phyloP scores from a whole-genome alignment of 2,113 vertebrate species.

The Anolis sagrei region DNA sequence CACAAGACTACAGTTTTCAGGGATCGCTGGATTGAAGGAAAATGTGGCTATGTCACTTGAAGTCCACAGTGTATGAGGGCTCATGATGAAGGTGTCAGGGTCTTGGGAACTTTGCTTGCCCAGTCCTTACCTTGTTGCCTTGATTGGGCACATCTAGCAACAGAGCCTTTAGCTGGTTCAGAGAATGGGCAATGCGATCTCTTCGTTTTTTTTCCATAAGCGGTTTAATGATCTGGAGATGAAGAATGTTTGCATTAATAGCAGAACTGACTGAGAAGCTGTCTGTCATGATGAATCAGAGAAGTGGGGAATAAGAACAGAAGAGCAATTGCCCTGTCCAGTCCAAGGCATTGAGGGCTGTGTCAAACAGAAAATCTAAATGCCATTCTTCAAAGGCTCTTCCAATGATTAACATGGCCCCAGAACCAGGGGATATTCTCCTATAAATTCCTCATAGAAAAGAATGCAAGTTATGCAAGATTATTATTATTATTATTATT shows the following conservation, averaged over 20 bases:
- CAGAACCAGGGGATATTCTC: not conserved
- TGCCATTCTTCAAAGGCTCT: not conserved
- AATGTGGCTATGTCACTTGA: not conserved
- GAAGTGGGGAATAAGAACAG: not conserved
- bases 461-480: not conserved
- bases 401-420: not conserved
- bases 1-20: not conserved
- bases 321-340: not conserved
- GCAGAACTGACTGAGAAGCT: not conserved
- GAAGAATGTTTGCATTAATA: not conserved
- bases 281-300: not conserved
- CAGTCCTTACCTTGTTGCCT: not conserved
- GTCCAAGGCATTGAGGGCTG: not conserved
- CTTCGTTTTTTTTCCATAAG: conserved; percentile 14
- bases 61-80: not conserved
- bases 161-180: not conserved
- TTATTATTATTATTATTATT: too few species aligned
- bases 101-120: too few species aligned
- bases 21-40: not conserved
- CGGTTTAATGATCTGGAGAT: not conserved
- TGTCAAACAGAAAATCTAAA: not conserved
- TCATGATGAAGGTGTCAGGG: too few species aligned
- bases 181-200: conserved; percentile 2
- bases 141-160: not conserved
- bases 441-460: not conserved